Evolutionary conservation across 2,888 invertebrate species (phyloP).

Genomic region (Teleiodes luculella): DNA sequence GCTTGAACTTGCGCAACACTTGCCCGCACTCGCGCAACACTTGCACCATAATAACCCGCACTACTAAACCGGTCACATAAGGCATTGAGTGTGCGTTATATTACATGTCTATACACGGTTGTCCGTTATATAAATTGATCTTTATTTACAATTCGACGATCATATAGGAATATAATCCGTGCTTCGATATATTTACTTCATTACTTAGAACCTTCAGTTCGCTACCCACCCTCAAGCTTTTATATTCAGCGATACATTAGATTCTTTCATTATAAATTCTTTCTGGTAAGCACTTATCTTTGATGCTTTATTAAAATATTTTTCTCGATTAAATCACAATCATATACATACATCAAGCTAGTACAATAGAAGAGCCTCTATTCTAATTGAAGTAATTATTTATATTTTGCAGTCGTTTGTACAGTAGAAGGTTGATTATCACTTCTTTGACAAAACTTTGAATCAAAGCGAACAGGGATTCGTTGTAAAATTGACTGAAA

Average conservation of each 20-base stretch:
- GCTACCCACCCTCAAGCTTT: background rate
- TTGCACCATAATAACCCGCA: conserved; percentile 11
- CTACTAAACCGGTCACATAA: conserved; percentile 21
- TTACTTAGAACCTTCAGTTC: background rate
- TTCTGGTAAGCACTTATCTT: too few relatives aligned
- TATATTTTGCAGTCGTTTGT: too few relatives aligned
- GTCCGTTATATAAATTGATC: conserved; percentile 25
- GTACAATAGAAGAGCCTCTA: too few relatives aligned
- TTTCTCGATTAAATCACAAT: too few relatives aligned
- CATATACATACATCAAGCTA: too few relatives aligned
- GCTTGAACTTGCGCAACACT: conserved; percentile 1
- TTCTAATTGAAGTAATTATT: too few relatives aligned
- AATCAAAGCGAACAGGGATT: too few relatives aligned
- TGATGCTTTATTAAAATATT: background rate
- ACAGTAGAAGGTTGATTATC: too few relatives aligned
- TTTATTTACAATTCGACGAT: conserved; percentile 32
- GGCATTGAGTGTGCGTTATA: conserved; percentile 38
- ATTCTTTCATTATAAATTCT: background rate
- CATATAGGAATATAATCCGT: conserved; percentile 3
- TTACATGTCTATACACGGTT: conserved; percentile 13
- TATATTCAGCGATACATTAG: background rate
- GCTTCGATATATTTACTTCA: background rate
- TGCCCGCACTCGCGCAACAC: conserved; percentile 6
- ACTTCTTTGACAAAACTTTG: too few relatives aligned
- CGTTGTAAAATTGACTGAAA: too few relatives aligned